These are phyloP conservation scores for Zele albiditarsus DNA, from an alignment of 2,888 invertebrate species.

Conservation along the genomic window DNA sequence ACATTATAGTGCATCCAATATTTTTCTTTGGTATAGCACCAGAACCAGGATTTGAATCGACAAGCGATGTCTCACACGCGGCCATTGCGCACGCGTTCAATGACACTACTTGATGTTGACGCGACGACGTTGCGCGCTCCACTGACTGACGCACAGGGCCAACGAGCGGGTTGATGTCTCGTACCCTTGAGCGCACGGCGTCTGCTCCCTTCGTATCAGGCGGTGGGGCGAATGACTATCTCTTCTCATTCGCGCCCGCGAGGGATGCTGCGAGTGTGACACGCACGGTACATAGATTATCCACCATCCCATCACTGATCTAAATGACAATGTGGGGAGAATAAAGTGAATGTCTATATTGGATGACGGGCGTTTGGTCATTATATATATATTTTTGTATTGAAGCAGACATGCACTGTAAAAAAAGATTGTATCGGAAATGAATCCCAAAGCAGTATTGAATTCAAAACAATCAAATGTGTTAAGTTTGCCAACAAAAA, in stretches of 20 bases:
- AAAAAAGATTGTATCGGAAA: background rate
- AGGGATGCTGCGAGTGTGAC: slow-evolving; percentile 2
- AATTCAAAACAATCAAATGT: too few relatives aligned
- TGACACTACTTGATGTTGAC: slow-evolving; percentile 30
- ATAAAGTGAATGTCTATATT: background rate
- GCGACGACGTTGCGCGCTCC: slow-evolving; percentile 57
- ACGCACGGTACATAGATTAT: background rate
- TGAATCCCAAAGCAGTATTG: background rate
- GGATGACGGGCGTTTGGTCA: background rate
- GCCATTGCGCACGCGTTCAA: slow-evolving; percentile 45
- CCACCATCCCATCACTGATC: slow-evolving; percentile 10
- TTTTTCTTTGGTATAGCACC: slow-evolving; percentile 40
- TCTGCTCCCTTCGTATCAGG: slow-evolving; percentile 24
- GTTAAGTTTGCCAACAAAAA: too few relatives aligned
- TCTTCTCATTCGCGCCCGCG: background rate
- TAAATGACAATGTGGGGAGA: slow-evolving; percentile 23
- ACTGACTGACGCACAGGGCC: slow-evolving; percentile 50
- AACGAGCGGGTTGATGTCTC: slow-evolving; percentile 27
- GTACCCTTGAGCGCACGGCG: slow-evolving; percentile 13
- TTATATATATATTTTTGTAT: background rate
- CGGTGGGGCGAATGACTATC: slow-evolving; percentile 39
- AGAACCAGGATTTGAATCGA: slow-evolving; percentile 17
- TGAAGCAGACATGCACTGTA: too few relatives aligned
- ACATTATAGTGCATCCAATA: slow-evolving; percentile 4
- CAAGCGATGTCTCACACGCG: slow-evolving; percentile 45